These are phyloP conservation scores for Malurus cyaneus DNA, from an alignment of 2,113 vertebrate species.

Conservation along the genomic window DNA sequence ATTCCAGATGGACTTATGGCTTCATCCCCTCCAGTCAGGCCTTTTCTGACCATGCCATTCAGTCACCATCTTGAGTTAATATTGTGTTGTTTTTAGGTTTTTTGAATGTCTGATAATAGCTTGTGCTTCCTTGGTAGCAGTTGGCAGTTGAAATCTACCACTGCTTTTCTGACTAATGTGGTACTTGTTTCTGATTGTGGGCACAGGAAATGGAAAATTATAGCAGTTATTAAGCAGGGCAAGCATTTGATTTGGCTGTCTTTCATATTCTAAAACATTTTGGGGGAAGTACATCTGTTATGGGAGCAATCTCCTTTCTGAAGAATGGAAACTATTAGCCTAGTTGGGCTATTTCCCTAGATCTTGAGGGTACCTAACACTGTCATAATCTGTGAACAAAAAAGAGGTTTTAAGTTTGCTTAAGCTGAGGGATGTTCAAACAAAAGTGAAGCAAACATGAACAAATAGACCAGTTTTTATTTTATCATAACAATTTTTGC, in stretches of 20 bases:
- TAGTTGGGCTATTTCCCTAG: neutral
- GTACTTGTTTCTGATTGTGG: neutral
- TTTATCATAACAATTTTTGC: neutral
- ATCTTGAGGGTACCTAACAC: neutral
- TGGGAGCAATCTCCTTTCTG: neutral
- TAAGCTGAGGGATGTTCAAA: neutral
- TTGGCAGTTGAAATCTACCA: neutral
- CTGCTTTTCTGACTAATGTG: neutral
- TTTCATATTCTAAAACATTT: neutral
- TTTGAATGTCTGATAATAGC: neutral
- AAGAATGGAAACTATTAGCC: neutral
- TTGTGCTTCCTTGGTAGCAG: neutral
- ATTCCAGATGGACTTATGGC: neutral
- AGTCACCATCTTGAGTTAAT: neutral
- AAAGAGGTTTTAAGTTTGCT: neutral
- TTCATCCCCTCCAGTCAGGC: neutral
- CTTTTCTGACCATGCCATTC: neutral
- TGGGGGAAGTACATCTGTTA: neutral
- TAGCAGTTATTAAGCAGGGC: neutral
- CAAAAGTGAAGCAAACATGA: neutral
- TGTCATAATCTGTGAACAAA: neutral
- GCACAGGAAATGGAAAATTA: neutral
- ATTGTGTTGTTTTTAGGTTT: neutral
- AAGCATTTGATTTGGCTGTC: neutral
- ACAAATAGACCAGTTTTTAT: neutral